These are phyloP conservation scores for Dendrocopos noguchii DNA, from an alignment of 2,113 vertebrate genomes.

Conservation along the genomic window DNA sequence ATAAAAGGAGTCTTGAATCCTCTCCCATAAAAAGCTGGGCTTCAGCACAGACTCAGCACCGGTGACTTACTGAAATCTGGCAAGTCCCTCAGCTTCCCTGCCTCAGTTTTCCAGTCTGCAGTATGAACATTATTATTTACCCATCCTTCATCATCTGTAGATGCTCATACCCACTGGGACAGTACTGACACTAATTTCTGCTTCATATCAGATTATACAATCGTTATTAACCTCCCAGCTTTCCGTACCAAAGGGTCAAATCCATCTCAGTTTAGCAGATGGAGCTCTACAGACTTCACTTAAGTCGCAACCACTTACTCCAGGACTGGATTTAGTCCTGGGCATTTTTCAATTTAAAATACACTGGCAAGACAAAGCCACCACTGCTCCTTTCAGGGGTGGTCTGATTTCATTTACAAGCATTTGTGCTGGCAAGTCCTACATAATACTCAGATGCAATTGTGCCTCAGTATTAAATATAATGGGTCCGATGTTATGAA, in stretches of 20 bases:
- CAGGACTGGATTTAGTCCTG: conserved; percentile 44
- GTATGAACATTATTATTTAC: neutral
- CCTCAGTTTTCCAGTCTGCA: neutral
- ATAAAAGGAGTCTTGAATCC: neutral
- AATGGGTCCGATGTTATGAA: conserved; percentile 73
- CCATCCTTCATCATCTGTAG: neutral
- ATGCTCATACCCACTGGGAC: neutral
- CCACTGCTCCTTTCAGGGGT: conserved; percentile 25
- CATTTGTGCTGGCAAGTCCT: conserved; percentile 56
- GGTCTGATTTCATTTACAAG: conserved; percentile 65
- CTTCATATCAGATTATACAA: conserved; percentile 31
- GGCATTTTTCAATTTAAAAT: conserved; percentile 63
- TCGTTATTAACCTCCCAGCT: conserved; percentile 35
- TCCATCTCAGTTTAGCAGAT: conserved; percentile 15
- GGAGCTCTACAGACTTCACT: neutral
- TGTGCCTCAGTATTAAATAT: conserved; percentile 66
- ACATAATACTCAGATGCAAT: conserved; percentile 60
- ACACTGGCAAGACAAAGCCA: conserved; percentile 11
- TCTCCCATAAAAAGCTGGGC: neutral
- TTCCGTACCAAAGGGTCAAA: conserved; percentile 1
- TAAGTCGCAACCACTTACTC: neutral
- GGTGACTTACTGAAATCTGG: neutral
- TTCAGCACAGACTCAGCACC: neutral
- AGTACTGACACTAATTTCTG: conserved; percentile 55
- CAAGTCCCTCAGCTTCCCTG: neutral